Conservation (phyloP, 2,113 vertebrate species). For the Megaceryle maxima region DNA sequence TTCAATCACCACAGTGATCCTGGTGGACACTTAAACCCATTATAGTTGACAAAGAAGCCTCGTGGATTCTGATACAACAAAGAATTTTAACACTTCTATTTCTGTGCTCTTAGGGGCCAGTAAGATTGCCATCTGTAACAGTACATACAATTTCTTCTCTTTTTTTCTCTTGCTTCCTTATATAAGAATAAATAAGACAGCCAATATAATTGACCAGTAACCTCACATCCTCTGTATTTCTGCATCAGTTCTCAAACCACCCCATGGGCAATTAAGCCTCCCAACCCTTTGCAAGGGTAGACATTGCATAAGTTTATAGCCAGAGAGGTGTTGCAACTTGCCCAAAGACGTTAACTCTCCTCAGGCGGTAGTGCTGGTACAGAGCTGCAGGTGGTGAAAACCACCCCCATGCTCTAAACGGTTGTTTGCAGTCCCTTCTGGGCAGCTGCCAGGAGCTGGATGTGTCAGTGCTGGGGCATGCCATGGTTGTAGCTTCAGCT, state of each 20-base stretch:
- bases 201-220: not conserved
- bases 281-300: not conserved
- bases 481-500: not conserved
- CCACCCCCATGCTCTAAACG: accelerated
- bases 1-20: not conserved
- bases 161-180: not conserved
- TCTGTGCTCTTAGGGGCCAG: not conserved
- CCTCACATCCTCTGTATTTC: not conserved
- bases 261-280: not conserved
- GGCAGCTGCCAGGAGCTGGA: not conserved
- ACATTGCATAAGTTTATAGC: not conserved
- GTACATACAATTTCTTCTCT: not conserved
- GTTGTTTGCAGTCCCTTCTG: not conserved
- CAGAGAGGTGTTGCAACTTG: not conserved
- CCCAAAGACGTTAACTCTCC: not conserved
- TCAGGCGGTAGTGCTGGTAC: not conserved
- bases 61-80: not conserved
- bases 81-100: not conserved
- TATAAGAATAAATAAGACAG: not conserved
- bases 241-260: not conserved
- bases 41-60: not conserved
- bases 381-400: not conserved
- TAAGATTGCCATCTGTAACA: not conserved
- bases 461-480: not conserved
- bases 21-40: not conserved